A percentile compares a stretch with the other conserved stretches of the same genome.
phyloP scores from a whole-genome alignment of 2,888 invertebrate species.

The Watsonalla cultraria region DNA sequence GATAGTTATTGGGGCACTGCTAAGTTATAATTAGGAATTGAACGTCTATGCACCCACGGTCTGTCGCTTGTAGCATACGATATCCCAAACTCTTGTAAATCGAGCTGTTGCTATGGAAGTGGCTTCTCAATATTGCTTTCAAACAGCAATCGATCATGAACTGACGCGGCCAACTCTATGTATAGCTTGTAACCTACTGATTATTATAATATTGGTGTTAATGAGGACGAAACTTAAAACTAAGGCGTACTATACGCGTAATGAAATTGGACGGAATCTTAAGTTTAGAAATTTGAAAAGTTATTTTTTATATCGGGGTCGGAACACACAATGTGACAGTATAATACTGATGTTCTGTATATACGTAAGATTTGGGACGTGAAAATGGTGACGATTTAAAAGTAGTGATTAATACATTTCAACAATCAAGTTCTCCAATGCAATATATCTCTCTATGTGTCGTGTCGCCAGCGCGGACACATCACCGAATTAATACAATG shows the following conservation, averaged over 20 bases:
- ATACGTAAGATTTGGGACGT: constrained; percentile 56
- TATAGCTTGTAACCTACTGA: constrained; percentile 9
- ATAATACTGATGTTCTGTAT: constrained; percentile 59
- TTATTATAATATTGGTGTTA: constrained; percentile 12
- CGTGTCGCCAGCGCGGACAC: constrained; percentile 51
- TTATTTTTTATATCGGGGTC: constrained; percentile 63
- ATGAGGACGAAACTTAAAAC: constrained; percentile 35
- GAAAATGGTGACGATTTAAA: constrained; percentile 25
- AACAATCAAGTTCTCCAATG: constrained; percentile 32
- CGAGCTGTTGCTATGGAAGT: constrained; percentile 23
- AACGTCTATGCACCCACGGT: constrained; percentile 46
- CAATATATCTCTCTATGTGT: constrained; percentile 29
- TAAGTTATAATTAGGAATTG: constrained; percentile 53
- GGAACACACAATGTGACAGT: constrained; percentile 45
- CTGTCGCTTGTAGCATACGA: constrained; percentile 21
- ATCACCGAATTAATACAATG: constrained; percentile 65
- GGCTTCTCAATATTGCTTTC: constrained; percentile 8
- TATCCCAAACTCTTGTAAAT: constrained; percentile 17
- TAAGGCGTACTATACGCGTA: constrained; percentile 41
- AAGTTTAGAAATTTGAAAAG: constrained; percentile 56
- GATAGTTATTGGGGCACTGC: constrained; percentile 50
- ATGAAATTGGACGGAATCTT: constrained; percentile 46
- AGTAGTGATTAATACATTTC: constrained; percentile 27
- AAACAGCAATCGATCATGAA: neutral
- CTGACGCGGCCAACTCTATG: constrained; percentile 16